Evolutionary conservation across 2,888 invertebrate species (phyloP).

Genomic region (Seira ritae): DNA sequence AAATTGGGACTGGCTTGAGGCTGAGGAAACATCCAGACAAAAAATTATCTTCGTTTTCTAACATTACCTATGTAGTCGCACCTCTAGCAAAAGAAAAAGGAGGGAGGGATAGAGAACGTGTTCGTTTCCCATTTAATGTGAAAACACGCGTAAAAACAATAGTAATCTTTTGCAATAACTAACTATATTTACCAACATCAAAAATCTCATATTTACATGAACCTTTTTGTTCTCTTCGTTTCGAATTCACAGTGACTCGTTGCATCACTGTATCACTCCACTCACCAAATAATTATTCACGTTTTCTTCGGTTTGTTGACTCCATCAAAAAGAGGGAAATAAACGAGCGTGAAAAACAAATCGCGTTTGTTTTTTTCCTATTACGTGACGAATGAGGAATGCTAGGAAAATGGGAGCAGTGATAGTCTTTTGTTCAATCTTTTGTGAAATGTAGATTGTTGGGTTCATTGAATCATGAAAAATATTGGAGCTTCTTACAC

Average conservation of each 20-base stretch:
- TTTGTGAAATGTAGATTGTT: background rate
- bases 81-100: too few species aligned
- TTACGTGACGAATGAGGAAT: slow-evolving; percentile 11
- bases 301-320: slow-evolving; percentile 14
- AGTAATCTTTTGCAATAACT: too few species aligned
- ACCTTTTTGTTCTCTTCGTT: too few species aligned
- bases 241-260: too few species aligned
- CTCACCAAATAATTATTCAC: too few species aligned
- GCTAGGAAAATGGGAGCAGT: slow-evolving; percentile 4
- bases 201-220: too few species aligned
- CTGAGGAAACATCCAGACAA: background rate
- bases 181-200: too few species aligned
- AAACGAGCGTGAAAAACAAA: slow-evolving; percentile 11
- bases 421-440: background rate
- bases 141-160: slow-evolving; percentile 2
- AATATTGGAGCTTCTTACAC: background rate
- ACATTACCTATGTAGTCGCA: too few species aligned
- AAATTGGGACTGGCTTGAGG: background rate
- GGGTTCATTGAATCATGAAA: slow-evolving; percentile 10
- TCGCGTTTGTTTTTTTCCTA: slow-evolving; percentile 9
- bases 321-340: slow-evolving; percentile 6
- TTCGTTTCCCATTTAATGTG: background rate
- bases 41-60: background rate
- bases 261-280: too few species aligned
- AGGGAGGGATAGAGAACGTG: background rate